A percentile compares a stretch with the other conserved stretches of the same genome.
phyloP scores from a whole-genome alignment of 2,888 invertebrate genomes.

The Tipula helvola region DNA sequence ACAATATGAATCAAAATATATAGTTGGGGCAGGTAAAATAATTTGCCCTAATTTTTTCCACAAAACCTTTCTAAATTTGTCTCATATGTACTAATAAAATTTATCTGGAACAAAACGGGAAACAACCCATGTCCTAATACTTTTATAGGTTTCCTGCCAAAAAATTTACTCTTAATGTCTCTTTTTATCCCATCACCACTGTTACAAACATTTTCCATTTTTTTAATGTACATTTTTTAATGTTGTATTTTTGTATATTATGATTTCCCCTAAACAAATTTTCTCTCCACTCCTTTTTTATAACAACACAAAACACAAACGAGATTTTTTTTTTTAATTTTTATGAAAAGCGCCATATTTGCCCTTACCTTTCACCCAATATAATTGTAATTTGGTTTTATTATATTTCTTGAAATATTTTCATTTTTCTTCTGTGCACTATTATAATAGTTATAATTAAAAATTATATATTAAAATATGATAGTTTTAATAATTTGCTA shows the following conservation, averaged over 20 bases:
- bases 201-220: background rate
- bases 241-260: background rate
- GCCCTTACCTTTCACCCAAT: background rate
- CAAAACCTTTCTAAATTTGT: background rate
- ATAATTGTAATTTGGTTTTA: background rate
- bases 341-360: conserved; percentile 4
- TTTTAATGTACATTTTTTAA: background rate
- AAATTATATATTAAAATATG: background rate
- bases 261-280: background rate
- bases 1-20: background rate
- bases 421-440: background rate
- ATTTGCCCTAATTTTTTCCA: background rate
- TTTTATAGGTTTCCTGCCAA: background rate
- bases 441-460: background rate
- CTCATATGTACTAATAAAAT: background rate
- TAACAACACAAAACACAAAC: background rate
- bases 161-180: background rate
- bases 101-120: background rate
- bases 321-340: background rate
- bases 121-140: background rate
- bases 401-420: background rate
- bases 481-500: background rate
- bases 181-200: background rate
- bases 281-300: background rate
- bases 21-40: background rate